Conservation (phyloP, 2,797 vertebrate genomes). For the Euphonia xanthogaster region DNA sequence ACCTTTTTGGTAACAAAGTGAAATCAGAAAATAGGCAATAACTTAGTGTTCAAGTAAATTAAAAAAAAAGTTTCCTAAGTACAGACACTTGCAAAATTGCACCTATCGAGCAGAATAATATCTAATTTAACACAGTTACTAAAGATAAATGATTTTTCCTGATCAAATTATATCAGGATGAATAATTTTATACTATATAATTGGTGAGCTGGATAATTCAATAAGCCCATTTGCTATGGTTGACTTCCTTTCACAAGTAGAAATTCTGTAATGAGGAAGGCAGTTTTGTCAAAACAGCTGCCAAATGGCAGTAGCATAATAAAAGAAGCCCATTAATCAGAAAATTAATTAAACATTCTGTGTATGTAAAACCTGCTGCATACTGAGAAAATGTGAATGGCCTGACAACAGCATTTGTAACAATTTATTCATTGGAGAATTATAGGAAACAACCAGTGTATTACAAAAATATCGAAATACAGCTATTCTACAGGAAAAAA, state of each 20-base stretch:
- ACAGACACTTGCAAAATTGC: constrained; percentile 67
- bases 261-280: constrained; percentile 74
- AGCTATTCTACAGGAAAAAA: constrained; percentile 4
- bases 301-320: constrained; percentile 69
- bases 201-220: constrained; percentile 82
- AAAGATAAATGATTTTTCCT: constrained; percentile 79
- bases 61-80: constrained; percentile 60
- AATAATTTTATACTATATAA: constrained; percentile 81
- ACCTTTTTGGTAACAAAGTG: constrained; percentile 70
- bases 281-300: constrained; percentile 78
- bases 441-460: background rate
- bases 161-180: constrained; percentile 81
- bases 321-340: constrained; percentile 70
- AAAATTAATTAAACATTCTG: constrained; percentile 77
- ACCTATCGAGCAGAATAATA: constrained; percentile 72
- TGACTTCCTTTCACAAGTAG: constrained; percentile 77
- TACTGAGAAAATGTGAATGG: constrained; percentile 58
- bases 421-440: constrained; percentile 47
- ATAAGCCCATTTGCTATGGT: constrained; percentile 76
- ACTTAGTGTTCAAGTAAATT: constrained; percentile 66
- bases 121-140: constrained; percentile 77
- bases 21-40: constrained; percentile 66
- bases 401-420: constrained; percentile 52
- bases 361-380: constrained; percentile 59
- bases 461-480: background rate